Evolutionary conservation across 2,797 vertebrate genomes (phyloP), one percentile per base, ranked within the genome.

Genomic region (Ambastaia sidthimunki): DNA sequence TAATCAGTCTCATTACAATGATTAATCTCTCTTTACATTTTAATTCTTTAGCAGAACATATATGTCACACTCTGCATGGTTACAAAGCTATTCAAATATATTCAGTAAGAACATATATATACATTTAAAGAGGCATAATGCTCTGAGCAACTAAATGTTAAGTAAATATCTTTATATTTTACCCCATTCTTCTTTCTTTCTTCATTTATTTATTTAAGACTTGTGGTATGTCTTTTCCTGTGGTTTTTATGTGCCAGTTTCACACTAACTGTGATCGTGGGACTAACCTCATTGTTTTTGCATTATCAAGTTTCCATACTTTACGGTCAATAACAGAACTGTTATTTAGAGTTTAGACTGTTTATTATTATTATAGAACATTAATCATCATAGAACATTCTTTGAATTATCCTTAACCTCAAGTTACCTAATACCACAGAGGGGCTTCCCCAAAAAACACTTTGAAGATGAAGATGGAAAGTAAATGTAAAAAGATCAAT

Each of bases 391-490:
- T 63, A 15, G 9, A 34, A 28, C 5, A 71, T 34, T 77, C 65
- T 68, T 59, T 41, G 19, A 63, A 52, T 78, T 63, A 71, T 10
- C 7, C 67, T 37, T 3, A 25, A 23, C 34, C 19, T 71, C 10
- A 65, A 4, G 63, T 59, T 66, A 65, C 10, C 37, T 47, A 62
- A 71, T 54, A 37, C 57, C 12, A 21, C 31, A 41, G 21, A 76
- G 83, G 83, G 84, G 34, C 47, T 92, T 88, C 85, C 92, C 90
- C 84, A 34, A 4, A n/a, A 23, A 52, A 52, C 54, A 54, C 25
- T 84, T 87, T 86, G 82, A 75, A 81, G 69, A 59, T 55, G 28
- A 55, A 82, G 21, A 84, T 87, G 90, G 86, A 91, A 91, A 91
- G 78, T 23, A 80, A 85, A 2, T 7, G 12, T 25, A 19, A 78